A percentile compares a stretch with the other conserved stretches of the same genome.
These are phyloP conservation scores for Cistogaster globosa DNA, from an alignment of 2,888 invertebrate genomes.

Conservation along the genomic window DNA sequence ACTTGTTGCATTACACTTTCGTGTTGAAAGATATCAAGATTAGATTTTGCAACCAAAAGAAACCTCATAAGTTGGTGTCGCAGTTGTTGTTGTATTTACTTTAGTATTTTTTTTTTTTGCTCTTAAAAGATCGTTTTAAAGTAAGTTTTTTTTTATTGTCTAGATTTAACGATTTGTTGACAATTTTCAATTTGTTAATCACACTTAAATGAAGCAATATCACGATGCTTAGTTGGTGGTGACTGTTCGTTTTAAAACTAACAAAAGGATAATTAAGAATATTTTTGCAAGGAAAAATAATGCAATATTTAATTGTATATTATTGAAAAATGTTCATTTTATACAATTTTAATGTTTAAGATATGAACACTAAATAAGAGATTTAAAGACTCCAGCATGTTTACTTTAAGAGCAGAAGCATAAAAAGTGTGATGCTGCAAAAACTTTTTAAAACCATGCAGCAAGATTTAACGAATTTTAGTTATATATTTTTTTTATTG, in stretches of 20 bases:
- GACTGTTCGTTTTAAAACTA: neutral
- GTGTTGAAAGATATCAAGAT: slow-evolving; percentile 60
- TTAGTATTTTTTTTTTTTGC: neutral
- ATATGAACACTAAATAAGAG: too few relatives aligned
- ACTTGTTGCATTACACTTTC: slow-evolving; percentile 27
- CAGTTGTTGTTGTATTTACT: slow-evolving; percentile 21
- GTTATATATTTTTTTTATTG: too few relatives aligned
- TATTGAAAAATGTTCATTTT: slow-evolving; percentile 28
- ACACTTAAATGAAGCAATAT: slow-evolving; percentile 65
- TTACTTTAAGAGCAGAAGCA: too few relatives aligned
- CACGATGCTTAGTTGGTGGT: slow-evolving; percentile 64
- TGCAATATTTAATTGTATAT: slow-evolving; percentile 45
- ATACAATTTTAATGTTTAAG: neutral
- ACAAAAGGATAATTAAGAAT: neutral
- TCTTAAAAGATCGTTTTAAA: slow-evolving; percentile 1
- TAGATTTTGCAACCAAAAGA: slow-evolving; percentile 22
- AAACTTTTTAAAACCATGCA: too few relatives aligned
- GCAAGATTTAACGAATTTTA: too few relatives aligned
- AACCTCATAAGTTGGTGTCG: slow-evolving; percentile 22
- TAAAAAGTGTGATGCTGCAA: too few relatives aligned
- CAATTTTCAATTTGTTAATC: slow-evolving; percentile 67
- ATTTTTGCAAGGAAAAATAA: slow-evolving; percentile 17
- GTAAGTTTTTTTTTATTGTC: neutral
- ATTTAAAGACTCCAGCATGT: too few relatives aligned
- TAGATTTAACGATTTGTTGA: slow-evolving; percentile 62